Evolutionary conservation across 2,888 invertebrate species (phyloP), one percentile per base, ranked within the genome.

Genomic region (Coleophora flavipennella): DNA sequence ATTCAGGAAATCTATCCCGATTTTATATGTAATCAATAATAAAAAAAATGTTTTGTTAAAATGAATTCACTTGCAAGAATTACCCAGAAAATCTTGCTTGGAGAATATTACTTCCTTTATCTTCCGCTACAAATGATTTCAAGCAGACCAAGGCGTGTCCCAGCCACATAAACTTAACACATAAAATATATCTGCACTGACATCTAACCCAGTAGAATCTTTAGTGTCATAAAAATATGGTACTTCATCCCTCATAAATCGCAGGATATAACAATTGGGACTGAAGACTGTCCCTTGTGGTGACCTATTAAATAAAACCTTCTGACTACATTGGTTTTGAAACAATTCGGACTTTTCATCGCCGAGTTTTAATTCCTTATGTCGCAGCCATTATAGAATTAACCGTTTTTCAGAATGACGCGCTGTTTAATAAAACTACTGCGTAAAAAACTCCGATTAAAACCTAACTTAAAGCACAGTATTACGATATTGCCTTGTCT

Each of bases 221-320:
- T 14, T 3, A 13, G 33, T 7, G n/a, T 26, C 29, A 41, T 39
- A 40, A 40, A 39, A 39, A 33, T 31, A 9, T n/a, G n/a, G n/a
- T 29, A 35, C 39, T 39, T 13, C 12, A 20, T 7, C 12, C 11
- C 27, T 32, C 26, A 43, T 43, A 43, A 43, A 40, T 38, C 38
- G 43, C 43, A 43, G 40, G 38, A 28, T 38, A 37, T 43, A 35
- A 43, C 40, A 37, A 40, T 40, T 35, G 43, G 13, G 13, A 25
- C 13, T 37, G 32, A 38, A 32, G 40, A 31, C 31, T 34, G 40
- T 35, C 43, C 40, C 28, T 36, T 42, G 27, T 32, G 40, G 40
- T 38, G 40, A 33, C 38, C 37, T 35, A 20, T 32, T 38, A 11
- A 29, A 34, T 31, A 31, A 31, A 32, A 33, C 38, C 33, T 43